phyloP scores from a whole-genome alignment of 2,797 vertebrate genomes.

The Phalanger gymnotis region DNA sequence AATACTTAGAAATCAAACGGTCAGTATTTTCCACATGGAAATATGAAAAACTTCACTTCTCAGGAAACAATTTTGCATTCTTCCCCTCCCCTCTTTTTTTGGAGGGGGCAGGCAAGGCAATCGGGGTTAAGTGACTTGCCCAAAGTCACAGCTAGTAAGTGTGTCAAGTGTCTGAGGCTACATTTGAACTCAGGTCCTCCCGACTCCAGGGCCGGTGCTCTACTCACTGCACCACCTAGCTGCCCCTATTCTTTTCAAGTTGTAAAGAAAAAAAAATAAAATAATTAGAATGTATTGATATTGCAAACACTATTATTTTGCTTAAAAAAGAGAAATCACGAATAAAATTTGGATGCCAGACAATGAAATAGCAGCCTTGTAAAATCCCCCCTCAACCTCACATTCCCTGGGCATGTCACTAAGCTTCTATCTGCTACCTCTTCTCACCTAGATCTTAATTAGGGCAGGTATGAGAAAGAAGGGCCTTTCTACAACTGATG shows the following conservation, averaged over 20 bases:
- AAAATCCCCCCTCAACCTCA: slow-evolving; percentile 25
- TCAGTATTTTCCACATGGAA: not conserved
- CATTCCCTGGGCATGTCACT: slow-evolving; percentile 59
- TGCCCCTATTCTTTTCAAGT: too few species aligned
- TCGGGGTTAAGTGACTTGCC: too few species aligned
- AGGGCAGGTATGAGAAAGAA: not conserved
- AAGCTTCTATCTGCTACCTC: not conserved
- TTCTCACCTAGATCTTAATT: not conserved
- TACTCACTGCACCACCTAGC: too few species aligned
- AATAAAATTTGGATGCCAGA: slow-evolving; percentile 17
- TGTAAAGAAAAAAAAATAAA: slow-evolving; percentile 70
- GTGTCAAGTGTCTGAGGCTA: too few species aligned
- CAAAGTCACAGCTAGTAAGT: too few species aligned
- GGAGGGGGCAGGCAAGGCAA: too few species aligned
- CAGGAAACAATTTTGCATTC: slow-evolving; percentile 49
- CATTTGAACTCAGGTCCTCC: too few species aligned
- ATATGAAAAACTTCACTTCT: slow-evolving; percentile 47
- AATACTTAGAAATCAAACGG: not conserved
- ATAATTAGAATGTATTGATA: slow-evolving; percentile 75
- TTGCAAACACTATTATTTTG: slow-evolving; percentile 59
- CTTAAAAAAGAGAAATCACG: slow-evolving; percentile 72
- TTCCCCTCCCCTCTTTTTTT: too few species aligned
- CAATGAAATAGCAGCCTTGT: slow-evolving; percentile 27
- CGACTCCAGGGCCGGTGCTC: too few species aligned
- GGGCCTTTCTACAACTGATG: not conserved